These are phyloP conservation scores for Meandrina meandrites DNA, from an alignment of 92 coral and sea anemone species.

Conservation along the genomic window DNA sequence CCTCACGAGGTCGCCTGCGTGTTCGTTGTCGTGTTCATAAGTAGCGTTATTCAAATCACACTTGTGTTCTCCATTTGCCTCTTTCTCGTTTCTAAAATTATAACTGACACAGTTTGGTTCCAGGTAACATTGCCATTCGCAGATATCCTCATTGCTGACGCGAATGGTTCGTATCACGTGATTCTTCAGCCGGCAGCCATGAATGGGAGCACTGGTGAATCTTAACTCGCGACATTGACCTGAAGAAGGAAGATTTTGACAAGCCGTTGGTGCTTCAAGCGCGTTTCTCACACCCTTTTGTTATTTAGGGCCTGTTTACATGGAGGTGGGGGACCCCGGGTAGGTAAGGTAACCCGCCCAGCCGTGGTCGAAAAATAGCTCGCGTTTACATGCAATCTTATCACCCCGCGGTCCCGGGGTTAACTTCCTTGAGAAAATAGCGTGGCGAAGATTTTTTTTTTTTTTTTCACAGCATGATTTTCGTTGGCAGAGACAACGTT, in stretches of 20 bases:
- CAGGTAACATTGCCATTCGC: not conserved
- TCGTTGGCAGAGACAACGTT: no score
- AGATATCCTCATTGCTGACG: not conserved
- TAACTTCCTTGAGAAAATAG: no score
- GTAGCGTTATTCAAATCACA: not conserved
- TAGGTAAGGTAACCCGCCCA: no score
- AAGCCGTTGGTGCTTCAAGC: no score
- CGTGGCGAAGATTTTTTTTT: no score
- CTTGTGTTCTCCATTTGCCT: not conserved
- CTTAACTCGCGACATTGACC: not conserved
- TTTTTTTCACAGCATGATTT: no score
- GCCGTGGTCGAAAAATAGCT: no score
- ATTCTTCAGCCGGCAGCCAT: not conserved
- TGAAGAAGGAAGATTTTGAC: not conserved
- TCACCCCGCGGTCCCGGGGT: no score
- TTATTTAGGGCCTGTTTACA: no score
- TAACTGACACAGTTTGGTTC: conserved; percentile 1
- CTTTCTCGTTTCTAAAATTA: not conserved
- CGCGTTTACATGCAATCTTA: no score
- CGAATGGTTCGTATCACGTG: not conserved
- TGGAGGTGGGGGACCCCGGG: no score
- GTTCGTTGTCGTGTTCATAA: not conserved
- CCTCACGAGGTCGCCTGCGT: not conserved
- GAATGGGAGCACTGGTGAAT: not conserved
- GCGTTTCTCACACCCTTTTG: no score